Conservation (phyloP, 2,797 vertebrate genomes). For the Chaetodon trifasciatus region DNA sequence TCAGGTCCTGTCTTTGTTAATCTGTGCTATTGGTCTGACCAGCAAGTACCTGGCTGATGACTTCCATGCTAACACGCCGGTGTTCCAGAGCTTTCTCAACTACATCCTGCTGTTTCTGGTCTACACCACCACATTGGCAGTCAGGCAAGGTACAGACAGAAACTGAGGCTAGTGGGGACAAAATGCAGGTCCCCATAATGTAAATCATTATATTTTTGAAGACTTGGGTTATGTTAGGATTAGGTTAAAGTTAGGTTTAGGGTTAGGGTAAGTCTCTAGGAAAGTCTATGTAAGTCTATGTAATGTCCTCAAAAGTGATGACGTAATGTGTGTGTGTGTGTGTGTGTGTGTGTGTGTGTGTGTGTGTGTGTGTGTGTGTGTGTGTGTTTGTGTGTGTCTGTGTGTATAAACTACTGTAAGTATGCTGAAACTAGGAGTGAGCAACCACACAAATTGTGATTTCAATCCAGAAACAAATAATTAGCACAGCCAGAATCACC, state of each 20-base stretch:
- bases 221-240: too few species aligned
- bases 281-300: too few species aligned
- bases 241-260: too few species aligned
- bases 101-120: conserved; percentile 97
- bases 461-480: background rate
- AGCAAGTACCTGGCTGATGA: conserved; percentile 96
- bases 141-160: conserved; percentile 92
- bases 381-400: too few species aligned
- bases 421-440: background rate
- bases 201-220: too few species aligned
- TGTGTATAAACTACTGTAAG: background rate
- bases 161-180: background rate
- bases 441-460: background rate
- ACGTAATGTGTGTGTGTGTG: too few species aligned
- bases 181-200: too few species aligned
- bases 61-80: conserved; percentile 95
- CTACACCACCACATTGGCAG: conserved; percentile 95
- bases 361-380: too few species aligned
- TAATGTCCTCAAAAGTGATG: too few species aligned
- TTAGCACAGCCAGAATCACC: background rate
- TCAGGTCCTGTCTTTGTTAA: conserved; percentile 93
- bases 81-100: conserved; percentile 98
- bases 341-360: too few species aligned
- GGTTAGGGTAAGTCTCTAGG: too few species aligned
- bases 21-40: conserved; percentile 94